Evolutionary conservation across 2,888 invertebrate species (phyloP).

Genomic region (Epicampocera succincta): DNA sequence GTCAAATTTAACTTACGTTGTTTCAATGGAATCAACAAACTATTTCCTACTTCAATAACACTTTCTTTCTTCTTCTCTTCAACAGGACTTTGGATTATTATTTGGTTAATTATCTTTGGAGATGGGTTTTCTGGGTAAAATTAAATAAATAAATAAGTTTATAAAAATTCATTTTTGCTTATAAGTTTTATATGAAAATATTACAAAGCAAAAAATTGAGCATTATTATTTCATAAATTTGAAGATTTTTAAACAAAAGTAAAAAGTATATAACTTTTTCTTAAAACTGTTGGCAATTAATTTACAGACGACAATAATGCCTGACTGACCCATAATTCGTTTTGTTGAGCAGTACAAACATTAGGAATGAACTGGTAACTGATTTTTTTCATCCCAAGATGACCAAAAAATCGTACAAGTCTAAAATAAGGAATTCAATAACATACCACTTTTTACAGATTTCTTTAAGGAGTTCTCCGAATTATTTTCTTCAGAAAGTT

Average conservation of each 20-base stretch:
- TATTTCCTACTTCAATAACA: constrained; percentile 12
- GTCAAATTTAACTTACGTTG: constrained; percentile 42
- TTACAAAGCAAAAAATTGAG: no score
- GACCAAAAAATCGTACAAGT: no score
- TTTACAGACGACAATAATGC: no score
- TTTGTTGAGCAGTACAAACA: no score
- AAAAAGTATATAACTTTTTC: no score
- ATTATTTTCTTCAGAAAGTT: constrained; percentile 41
- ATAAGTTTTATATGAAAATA: no score
- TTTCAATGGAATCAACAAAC: constrained; percentile 57
- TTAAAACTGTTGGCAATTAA: no score
- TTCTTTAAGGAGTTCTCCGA: not conserved
- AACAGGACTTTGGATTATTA: constrained; percentile 42
- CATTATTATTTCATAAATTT: no score
- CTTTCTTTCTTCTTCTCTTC: not conserved
- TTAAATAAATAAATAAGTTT: not conserved
- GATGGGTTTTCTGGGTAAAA: constrained; percentile 8
- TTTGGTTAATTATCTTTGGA: constrained; percentile 52
- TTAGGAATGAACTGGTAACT: no score
- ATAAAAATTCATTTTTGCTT: not conserved
- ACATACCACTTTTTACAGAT: constrained; percentile 31
- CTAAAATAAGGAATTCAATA: not conserved
- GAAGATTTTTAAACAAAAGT: no score
- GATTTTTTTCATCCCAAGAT: no score
- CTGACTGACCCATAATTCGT: no score